These are phyloP conservation scores for Reinhardtius hippoglossoides DNA, from an alignment of 2,113 vertebrate species.

Conservation along the genomic window DNA sequence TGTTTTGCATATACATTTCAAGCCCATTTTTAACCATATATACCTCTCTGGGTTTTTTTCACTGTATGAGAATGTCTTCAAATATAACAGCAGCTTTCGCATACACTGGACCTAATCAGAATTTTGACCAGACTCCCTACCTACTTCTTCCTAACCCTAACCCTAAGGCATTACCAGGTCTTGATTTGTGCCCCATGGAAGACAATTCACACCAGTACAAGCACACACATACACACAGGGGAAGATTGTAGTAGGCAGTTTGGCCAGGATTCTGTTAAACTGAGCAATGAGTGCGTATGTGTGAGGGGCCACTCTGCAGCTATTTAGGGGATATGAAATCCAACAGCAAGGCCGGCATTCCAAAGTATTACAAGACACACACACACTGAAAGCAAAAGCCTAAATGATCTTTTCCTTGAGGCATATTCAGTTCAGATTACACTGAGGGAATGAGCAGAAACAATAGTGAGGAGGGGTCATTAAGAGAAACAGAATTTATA, in stretches of 20 bases:
- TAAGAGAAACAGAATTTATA: not conserved
- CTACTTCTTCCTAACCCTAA: no score
- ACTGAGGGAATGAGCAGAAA: not conserved
- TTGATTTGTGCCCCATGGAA: no score
- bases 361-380: slow-evolving; percentile 38
- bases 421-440: slow-evolving; percentile 28
- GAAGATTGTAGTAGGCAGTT: slow-evolving; percentile 45
- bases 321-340: slow-evolving; percentile 48
- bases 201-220: not conserved
- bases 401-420: slow-evolving; percentile 21
- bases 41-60: no score
- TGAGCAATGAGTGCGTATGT: slow-evolving; percentile 29
- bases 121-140: no score
- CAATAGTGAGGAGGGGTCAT: slow-evolving; percentile 10
- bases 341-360: slow-evolving; percentile 48
- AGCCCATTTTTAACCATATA: no score
- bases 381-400: not conserved
- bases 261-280: slow-evolving; percentile 30
- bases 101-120: no score
- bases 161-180: no score
- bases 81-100: no score
- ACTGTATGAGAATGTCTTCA: no score
- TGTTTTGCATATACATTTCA: no score
- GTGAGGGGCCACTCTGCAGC: slow-evolving; percentile 28
- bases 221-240: slow-evolving; percentile 21